Evolutionary conservation across 2,888 invertebrate species (phyloP).

Genomic region (Heliconius cydno): DNA sequence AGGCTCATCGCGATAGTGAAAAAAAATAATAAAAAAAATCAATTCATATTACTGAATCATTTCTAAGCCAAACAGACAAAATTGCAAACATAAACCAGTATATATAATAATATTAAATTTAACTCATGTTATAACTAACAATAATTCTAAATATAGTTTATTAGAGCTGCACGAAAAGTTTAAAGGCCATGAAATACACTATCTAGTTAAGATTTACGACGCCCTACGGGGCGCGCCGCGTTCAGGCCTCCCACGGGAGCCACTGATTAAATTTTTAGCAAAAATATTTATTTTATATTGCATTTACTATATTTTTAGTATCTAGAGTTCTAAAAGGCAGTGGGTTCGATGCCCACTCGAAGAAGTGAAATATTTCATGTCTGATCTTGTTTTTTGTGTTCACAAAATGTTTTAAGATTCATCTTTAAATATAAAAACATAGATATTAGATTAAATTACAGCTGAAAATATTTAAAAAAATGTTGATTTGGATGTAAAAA

Average conservation of each 20-base stretch:
- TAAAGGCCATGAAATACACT: slow-evolving; percentile 36
- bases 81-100: background rate
- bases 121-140: slow-evolving; percentile 9
- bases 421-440: too few relatives aligned
- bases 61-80: background rate
- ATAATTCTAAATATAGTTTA: slow-evolving; percentile 29
- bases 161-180: slow-evolving; percentile 27
- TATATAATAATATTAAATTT: slow-evolving; percentile 6
- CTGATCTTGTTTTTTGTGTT: too few relatives aligned
- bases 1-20: too few relatives aligned
- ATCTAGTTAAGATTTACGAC: slow-evolving; percentile 45
- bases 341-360: background rate
- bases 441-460: too few relatives aligned
- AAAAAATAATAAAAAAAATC: too few relatives aligned
- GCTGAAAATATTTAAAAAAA: too few relatives aligned
- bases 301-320: background rate
- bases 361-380: too few relatives aligned
- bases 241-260: slow-evolving; percentile 37
- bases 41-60: background rate
- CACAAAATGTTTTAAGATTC: too few relatives aligned
- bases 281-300: slow-evolving; percentile 36
- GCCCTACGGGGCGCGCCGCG: slow-evolving; percentile 35
- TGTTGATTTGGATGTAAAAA: too few relatives aligned
- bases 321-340: background rate
- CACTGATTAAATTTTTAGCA: slow-evolving; percentile 46